Evolutionary conservation across 1,140 invertebrate genomes (phyloP), one percentile per base, ranked within the genome.

Genomic region (Euwallacea similis): DNA sequence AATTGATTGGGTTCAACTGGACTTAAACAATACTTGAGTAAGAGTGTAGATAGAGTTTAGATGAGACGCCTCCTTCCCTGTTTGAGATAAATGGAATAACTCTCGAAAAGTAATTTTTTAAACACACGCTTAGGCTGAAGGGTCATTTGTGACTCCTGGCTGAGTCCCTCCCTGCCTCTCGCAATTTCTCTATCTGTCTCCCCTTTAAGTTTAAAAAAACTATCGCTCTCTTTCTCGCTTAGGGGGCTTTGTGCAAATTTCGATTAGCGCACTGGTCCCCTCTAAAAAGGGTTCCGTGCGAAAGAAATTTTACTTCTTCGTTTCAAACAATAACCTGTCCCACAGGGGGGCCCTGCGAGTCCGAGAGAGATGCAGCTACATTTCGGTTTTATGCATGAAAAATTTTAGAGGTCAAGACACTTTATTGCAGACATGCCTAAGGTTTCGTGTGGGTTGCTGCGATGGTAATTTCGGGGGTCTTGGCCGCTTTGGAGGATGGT

Each of bases 401-500:
- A 67, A 72, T 72, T 72, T 72, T 67, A 67, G 50, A 72, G 71
- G 71, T 72, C 71, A 72, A 72, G 47, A 72, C 60, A 72, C 71
- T 72, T 66, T 66, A 60, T 61, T 50, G 58, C 55, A 60, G 43
- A 56, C 56, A 69, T 60, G 43, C 64, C 46, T 42, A 50, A 56
- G 56, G 46, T 62, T 69, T 69, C 66, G 66, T 69, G 66, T 69
- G 66, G 66, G 66, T 54, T 69, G 66, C 13, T 54, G 21, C 21
- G 21, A 33, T 33, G 46, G 46, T 50, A 59, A 69, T 69, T 69
- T 62, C 7, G 56, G 9, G 43, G 46, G 55, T n/a, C 46, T 62
- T 59, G 50, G n/a, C n/a, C 13, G 55, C 62, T 50, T 50, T 50
- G 9, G n/a, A 42, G 6, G 41, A 50, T 11, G 46, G 46, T 50